These are phyloP conservation scores for Okamejei kenojei DNA, from an alignment of 2,797 vertebrate genomes.

Conservation along the genomic window DNA sequence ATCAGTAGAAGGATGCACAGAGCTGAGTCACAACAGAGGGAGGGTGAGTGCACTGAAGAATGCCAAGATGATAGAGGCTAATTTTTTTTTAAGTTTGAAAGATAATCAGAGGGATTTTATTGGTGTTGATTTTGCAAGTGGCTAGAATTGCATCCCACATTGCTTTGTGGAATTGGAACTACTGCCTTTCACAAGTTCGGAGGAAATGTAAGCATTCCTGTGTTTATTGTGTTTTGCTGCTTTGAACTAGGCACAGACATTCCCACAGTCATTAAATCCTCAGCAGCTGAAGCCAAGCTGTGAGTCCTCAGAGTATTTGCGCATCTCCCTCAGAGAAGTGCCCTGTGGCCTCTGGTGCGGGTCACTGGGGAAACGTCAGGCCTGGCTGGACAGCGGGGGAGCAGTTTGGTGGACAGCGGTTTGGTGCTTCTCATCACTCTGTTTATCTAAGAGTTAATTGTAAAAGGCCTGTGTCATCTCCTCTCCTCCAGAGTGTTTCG, in stretches of 20 bases:
- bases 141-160: not conserved
- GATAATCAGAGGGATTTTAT: not conserved
- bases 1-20: too few species aligned
- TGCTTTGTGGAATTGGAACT: not conserved
- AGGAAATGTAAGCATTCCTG: not conserved
- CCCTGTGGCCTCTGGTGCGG: not conserved
- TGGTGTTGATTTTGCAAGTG: not conserved
- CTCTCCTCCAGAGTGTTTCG: not conserved
- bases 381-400: not conserved
- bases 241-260: not conserved
- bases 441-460: constrained; percentile 29
- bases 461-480: not conserved
- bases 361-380: constrained; percentile 1
- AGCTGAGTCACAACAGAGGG: not conserved
- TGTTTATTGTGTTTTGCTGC: constrained; percentile 33
- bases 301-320: not conserved
- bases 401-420: too few species aligned
- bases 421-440: not conserved
- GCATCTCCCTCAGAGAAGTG: not conserved
- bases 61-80: not conserved
- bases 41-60: not conserved
- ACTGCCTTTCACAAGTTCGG: not conserved
- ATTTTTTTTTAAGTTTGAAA: not conserved
- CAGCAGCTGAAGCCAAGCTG: not conserved
- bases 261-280: constrained; percentile 34